Evolutionary conservation across 2,888 invertebrate species (phyloP), one percentile per base, ranked within the genome.

Genomic region (Ptychoptera contaminata): DNA sequence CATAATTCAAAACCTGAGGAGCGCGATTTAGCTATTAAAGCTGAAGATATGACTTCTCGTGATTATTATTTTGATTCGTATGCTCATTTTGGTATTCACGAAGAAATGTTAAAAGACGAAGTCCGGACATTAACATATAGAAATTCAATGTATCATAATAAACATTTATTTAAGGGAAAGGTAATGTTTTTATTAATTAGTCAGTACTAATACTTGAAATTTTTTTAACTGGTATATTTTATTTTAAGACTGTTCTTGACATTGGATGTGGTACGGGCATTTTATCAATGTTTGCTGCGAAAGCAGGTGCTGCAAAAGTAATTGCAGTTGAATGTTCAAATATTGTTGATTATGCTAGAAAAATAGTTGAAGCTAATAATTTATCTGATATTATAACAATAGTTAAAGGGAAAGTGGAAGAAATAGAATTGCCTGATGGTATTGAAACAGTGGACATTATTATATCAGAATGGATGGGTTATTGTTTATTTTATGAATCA

Each of bases 11-110:
- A 23, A 7, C 23, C 23, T 23, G 23, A 23, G 7, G 23, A 23
- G 23, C 23, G 23, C 7, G 23, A 23, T 7, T 23, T 23, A 30
- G 43, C 44, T 8, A 47, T 50, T 43, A 45, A 51, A 9, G 60
- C 87, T 0, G 91, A 91, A 53, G 96, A 98, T 57, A 98, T 99
- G 97, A 98, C 98, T 2, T 97, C 97, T 7, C 78, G 94, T 55
- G 98, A 99, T 65, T 99, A 99, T 66, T 99, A 99, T 65, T 99
- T 99, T 64, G 98, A 99, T 68, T 98, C 97, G 0, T 99, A 99
- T 63, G 98, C 98, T 42, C 98, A 99, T 70, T 99, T 98, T 67
- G 98, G 97, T 39, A 99, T 99, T 56, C 98, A 99, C 62, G 98
- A 99, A 71, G 98, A 98, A 69, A 98, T 99, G 98, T 70, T 99